Conservation (phyloP, 2,113 vertebrate species). For the Sisor rabdophorus region DNA sequence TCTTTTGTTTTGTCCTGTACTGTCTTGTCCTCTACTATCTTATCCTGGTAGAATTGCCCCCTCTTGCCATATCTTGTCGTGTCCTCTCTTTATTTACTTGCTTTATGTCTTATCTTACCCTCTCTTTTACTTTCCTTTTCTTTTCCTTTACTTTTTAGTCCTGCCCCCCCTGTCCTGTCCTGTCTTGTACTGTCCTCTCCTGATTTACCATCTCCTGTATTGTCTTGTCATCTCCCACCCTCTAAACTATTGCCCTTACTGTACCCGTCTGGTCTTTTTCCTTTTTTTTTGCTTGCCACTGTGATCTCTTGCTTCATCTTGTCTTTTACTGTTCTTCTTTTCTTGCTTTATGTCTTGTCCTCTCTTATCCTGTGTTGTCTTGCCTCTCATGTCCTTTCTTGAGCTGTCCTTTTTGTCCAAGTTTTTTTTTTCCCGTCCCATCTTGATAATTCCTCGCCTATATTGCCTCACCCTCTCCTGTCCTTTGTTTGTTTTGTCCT, state of each 20-base stretch:
- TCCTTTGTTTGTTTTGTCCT: too few species aligned
- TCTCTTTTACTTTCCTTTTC: neutral
- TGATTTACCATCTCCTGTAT: neutral
- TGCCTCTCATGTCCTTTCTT: too few species aligned
- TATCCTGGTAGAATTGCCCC: neutral
- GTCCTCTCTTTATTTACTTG: neutral
- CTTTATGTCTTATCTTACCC: neutral
- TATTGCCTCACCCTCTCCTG: neutral
- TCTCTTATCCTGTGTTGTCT: too few species aligned
- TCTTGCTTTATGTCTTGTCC: too few species aligned
- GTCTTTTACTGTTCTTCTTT: too few species aligned
- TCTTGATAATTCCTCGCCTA: neutral
- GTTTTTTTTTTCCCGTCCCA: too few species aligned
- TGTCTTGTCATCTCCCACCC: neutral
- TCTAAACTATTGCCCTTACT: neutral
- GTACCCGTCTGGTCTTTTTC: too few species aligned
- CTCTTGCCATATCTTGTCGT: neutral
- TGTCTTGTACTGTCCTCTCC: neutral
- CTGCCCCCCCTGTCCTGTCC: neutral
- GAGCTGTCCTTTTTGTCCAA: too few species aligned
- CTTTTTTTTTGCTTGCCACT: too few species aligned
- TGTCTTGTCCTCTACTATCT: neutral
- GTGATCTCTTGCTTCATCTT: too few species aligned
- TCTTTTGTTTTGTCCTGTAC: neutral
- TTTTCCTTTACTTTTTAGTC: neutral